Conservation (phyloP, 2,797 vertebrate species). For the Crax fasciolata region DNA sequence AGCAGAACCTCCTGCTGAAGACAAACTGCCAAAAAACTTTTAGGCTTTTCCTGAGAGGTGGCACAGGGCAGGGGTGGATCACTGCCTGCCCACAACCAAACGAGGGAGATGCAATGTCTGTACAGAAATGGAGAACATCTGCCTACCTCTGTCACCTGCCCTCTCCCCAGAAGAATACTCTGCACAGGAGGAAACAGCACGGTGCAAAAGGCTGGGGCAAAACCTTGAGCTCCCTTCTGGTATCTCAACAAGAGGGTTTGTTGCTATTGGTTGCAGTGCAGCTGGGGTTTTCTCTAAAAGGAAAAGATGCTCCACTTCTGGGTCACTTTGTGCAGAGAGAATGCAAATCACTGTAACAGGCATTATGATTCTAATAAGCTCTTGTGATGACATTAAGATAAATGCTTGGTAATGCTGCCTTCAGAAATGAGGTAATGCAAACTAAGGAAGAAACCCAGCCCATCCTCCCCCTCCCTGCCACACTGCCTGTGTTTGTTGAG, state of each 20-base stretch:
- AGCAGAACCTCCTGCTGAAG: not conserved
- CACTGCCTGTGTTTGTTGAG: not conserved
- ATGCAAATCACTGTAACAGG: not conserved
- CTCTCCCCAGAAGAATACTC: not conserved
- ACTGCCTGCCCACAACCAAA: not conserved
- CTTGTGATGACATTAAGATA: not conserved
- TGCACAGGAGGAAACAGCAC: not conserved
- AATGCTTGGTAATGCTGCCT: not conserved
- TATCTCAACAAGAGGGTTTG: not conserved
- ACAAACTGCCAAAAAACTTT: not conserved
- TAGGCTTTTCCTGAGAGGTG: not conserved
- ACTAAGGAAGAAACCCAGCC: not conserved
- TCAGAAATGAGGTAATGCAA: conserved; percentile 28
- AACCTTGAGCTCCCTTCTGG: not conserved
- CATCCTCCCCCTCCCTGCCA: not conserved
- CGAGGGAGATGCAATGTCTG: not conserved
- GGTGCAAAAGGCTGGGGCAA: not conserved
- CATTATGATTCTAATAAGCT: not conserved
- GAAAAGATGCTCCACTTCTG: not conserved
- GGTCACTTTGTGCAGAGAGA: not conserved
- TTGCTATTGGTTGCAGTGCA: not conserved
- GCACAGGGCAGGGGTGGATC: not conserved
- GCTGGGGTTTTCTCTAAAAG: not conserved
- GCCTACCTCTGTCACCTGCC: not conserved
- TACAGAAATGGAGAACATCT: not conserved